phyloP scores from a whole-genome alignment of 1,140 invertebrate genomes.

The Mactra quadrangularis region DNA sequence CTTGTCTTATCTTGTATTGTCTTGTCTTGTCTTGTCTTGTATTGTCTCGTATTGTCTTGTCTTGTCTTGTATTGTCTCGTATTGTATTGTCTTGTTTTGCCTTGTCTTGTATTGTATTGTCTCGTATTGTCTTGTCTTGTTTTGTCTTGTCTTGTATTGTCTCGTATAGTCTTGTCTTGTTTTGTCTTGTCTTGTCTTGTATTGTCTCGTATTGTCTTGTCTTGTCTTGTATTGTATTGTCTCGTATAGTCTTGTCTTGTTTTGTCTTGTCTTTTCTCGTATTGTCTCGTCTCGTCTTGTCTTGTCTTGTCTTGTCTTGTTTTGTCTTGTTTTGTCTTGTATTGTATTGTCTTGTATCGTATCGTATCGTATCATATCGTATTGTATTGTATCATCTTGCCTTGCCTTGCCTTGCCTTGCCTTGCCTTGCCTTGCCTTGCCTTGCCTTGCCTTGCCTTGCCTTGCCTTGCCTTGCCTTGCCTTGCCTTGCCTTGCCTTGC shows the following conservation, averaged over 20 bases:
- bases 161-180: background rate
- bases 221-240: background rate
- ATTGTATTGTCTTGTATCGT: background rate
- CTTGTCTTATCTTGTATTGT: no score
- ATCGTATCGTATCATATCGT: background rate
- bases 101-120: no score
- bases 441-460: constrained; percentile 3
- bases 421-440: background rate
- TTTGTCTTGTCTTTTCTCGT: background rate
- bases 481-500: background rate
- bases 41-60: no score
- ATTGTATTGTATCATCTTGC: background rate
- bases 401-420: background rate
- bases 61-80: no score
- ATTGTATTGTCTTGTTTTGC: no score
- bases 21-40: no score
- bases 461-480: background rate
- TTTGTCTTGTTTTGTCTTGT: background rate
- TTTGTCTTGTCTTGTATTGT: no score
- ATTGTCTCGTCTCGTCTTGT: background rate
- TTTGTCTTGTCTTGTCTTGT: background rate
- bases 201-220: background rate
- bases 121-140: no score
- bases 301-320: background rate
- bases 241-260: background rate